phyloP scores from a whole-genome alignment of 2,797 vertebrate species.

The Apogon talboti region DNA sequence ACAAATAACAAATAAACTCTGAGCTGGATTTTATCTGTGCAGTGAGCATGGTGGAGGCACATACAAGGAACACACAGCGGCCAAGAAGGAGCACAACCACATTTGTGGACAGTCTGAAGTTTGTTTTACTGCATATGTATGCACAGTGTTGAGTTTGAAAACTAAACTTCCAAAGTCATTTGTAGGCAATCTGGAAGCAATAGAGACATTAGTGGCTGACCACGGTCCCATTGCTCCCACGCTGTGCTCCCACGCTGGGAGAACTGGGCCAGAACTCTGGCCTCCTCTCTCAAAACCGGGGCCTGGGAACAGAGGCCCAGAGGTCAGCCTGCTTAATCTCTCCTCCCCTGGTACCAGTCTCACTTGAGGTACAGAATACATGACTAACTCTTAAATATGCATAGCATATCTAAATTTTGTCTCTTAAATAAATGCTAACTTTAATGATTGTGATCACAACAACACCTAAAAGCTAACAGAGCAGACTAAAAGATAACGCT shows the following conservation, averaged over 20 bases:
- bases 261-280: conserved; percentile 73
- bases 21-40: conserved; percentile 60
- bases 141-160: conserved; percentile 47
- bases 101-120: conserved; percentile 52
- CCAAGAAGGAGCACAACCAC: conserved; percentile 31
- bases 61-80: conserved; percentile 34
- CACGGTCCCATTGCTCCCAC: conserved; percentile 69
- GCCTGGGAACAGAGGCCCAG: conserved; percentile 79
- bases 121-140: conserved; percentile 59
- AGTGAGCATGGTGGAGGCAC: conserved; percentile 49
- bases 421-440: conserved; percentile 10
- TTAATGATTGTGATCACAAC: conserved; percentile 2
- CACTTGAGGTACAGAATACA: conserved; percentile 31
- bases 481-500: conserved; percentile 8
- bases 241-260: conserved; percentile 78
- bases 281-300: conserved; percentile 71
- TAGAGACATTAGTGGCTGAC: conserved; percentile 78
- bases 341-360: conserved; percentile 65
- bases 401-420: not conserved
- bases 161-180: conserved; percentile 51
- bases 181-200: conserved; percentile 84
- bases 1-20: conserved; percentile 58
- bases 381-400: conserved; percentile 30
- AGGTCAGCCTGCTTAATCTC: conserved; percentile 61
- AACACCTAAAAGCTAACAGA: conserved; percentile 11